Evolutionary conservation across 2,888 invertebrate species (phyloP), one percentile per base, ranked within the genome.

Genomic region (Dryobota labecula): DNA sequence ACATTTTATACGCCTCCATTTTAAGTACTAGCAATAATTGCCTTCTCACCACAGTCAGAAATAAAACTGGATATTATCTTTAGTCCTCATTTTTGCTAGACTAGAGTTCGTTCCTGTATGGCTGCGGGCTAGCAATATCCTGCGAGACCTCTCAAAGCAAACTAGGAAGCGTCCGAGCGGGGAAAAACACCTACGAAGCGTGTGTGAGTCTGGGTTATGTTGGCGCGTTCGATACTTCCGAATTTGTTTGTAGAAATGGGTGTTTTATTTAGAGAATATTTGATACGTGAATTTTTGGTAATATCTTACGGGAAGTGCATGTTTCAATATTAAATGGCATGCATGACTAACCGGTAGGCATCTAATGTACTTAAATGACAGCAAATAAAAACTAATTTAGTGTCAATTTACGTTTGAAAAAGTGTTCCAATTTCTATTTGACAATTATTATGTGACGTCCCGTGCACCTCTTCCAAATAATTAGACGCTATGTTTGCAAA

Each of bases 61-160:
- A 84, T 68, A 78, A 84, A 69, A 81, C 8, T 30, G 36, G 24
- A n/a, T 78, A 69, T 85, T 84, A 78, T 82, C 57, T 61, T 30
- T 47, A 36, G 33, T 51, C 24, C 49, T 73, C 68, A 75, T 76
- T 83, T 73, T 76, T 58, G 64, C 70, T 63, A 78, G 80, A 71
- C 51, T 72, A 61, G 78, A 73, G 60, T 73, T 62, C 74, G 70
- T 69, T 70, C 43, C 66, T 72, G 63, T 18, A 76, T 80, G 73
- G 89, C 92, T 87, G 75, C 82, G 74, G 90, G 92, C 89, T 76
- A 82, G 90, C 85, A 92, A 92, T 92, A 93, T 92, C 92, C 92
- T 90, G 72, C 15, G 69, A 73, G 84, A 72, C 80, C 78, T 67
- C 75, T 77, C 88, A 86, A 85, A 82, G 89, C 86, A 92, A 91